Conservation (phyloP, 2,797 vertebrate genomes). For the Schizopygopsis pylzovi region DNA sequence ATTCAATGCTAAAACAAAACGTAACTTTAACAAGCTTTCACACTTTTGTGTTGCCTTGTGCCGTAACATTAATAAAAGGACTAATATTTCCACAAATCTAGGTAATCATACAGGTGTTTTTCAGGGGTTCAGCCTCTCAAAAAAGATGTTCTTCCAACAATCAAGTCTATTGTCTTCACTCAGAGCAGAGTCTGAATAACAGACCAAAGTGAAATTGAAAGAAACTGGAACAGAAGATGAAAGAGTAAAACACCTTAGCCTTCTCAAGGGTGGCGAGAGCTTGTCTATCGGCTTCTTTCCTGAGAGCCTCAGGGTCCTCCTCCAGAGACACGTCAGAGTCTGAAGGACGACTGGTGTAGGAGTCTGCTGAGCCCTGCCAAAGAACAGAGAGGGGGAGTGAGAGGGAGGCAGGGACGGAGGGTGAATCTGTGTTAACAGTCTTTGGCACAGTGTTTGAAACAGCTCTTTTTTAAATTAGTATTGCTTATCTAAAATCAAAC, state of each 20-base stretch:
- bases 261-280: slow-evolving; percentile 97
- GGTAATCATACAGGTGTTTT: neutral
- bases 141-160: neutral
- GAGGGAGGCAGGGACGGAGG: slow-evolving; percentile 1
- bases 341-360: slow-evolving; percentile 95
- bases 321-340: slow-evolving; percentile 97
- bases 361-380: slow-evolving; percentile 94
- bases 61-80: neutral
- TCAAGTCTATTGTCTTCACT: neutral
- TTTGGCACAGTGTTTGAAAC: slow-evolving; percentile 1
- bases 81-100: neutral
- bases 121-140: neutral
- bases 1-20: neutral
- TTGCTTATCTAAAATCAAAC: neutral
- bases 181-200: slow-evolving; percentile 5
- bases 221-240: neutral
- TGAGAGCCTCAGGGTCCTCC: slow-evolving; percentile 94
- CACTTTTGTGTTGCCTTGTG: neutral
- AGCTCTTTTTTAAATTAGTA: slow-evolving; percentile 9
- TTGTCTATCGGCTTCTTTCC: slow-evolving; percentile 95
- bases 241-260: slow-evolving; percentile 84
- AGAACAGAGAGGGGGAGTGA: slow-evolving; percentile 46
- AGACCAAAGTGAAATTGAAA: neutral
- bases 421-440: neutral
- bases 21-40: neutral